phyloP scores from a whole-genome alignment of 2,113 vertebrate species.

The Neotoma lepida region DNA sequence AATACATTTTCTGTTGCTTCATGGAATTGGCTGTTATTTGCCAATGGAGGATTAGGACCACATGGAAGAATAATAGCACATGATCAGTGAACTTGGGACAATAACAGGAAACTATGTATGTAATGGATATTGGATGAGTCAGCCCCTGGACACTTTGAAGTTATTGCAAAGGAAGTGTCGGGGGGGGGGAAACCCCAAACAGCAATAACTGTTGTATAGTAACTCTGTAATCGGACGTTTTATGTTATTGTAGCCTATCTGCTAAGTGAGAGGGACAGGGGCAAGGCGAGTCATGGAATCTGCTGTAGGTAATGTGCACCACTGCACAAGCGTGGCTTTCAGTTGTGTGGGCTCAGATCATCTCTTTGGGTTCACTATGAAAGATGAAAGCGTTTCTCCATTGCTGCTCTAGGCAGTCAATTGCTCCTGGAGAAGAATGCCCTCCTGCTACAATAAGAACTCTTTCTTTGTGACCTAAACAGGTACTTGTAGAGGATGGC shows the following conservation, averaged over 20 bases:
- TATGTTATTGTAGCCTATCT: neutral
- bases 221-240: neutral
- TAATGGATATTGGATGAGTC: neutral
- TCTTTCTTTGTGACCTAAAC: conserved; percentile 13
- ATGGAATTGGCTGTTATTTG: neutral
- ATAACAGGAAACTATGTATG: neutral
- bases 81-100: conserved; percentile 11
- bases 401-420: neutral
- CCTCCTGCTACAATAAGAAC: neutral
- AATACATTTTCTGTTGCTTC: conserved; percentile 14
- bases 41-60: neutral
- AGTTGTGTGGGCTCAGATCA: neutral
- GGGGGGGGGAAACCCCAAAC: neutral
- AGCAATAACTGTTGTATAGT: neutral
- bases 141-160: neutral
- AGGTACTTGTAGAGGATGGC: neutral
- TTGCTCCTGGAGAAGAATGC: neutral
- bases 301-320: neutral
- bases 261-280: neutral
- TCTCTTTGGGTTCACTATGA: conserved; percentile 11
- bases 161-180: neutral
- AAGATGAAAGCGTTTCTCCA: neutral
- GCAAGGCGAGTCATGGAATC: neutral
- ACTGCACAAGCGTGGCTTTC: neutral
- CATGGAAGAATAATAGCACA: conserved; percentile 7